Base-by-base conservation (phyloP, 2,113 vertebrate genomes). In the Columbina picui region DNA sequence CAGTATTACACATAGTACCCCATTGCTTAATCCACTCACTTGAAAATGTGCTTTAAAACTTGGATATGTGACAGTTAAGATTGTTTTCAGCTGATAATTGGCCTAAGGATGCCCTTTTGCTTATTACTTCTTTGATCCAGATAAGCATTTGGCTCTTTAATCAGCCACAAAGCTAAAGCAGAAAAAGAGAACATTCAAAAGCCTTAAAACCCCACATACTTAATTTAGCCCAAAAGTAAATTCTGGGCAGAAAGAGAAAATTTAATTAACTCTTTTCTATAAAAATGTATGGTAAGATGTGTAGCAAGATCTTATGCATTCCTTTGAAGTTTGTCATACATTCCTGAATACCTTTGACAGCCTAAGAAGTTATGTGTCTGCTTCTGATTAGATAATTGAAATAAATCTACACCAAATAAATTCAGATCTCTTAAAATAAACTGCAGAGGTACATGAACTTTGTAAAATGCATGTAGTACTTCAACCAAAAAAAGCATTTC, bases 301-400 rank as follows among this genome's bases (percentile, higher is more conserved):
- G 96, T 74, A 97, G 96, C 84, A 95, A 97, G 94, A 95, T 94
- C 94, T 90, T 92, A 94, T 92, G 91, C 96, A 96, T 97, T 97
- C 94, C 95, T 98, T 97, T 97, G 96, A 98, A 97, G 97, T 96
- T 95, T 85, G 93, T 97, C 67, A 97, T 96, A 95, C 96, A 98
- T 98, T 98, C 97, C 95, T 97, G 69, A 96, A 94, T 97, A 96
- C 93, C 96, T 97, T 84, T 96, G 95, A 96, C 94, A 96, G 93
- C 64, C 76, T 93, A 92, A 93, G 89, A 96, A 95, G 89, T 89
- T 91, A 63, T 87, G 80, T 92, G 97, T 96, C 98, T 98, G 98
- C 95, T 98, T 98, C 97, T 98, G 97, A 98, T 98, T 98, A 98
- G 94, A 97, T 98, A 98, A 97, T 97, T 98, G 97, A 97, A 96